Evolutionary conservation across 2,888 invertebrate genomes (phyloP).

Genomic region (Amiota minor): DNA sequence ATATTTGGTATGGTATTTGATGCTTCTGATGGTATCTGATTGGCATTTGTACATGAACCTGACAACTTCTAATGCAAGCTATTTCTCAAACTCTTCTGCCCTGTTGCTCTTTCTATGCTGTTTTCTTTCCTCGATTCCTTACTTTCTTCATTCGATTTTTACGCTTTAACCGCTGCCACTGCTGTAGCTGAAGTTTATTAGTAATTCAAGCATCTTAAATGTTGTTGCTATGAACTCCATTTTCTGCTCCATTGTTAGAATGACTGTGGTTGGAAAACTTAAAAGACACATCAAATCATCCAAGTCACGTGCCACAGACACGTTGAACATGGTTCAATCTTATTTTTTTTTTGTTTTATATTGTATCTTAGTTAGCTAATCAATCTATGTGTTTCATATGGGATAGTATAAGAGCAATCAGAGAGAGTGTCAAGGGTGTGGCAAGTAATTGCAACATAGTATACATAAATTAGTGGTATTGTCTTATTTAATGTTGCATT

Average conservation of each 20-base stretch:
- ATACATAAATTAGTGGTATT: background rate
- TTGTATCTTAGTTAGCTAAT: background rate
- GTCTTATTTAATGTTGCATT: slow-evolving; percentile 5
- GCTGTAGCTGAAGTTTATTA: slow-evolving; percentile 18
- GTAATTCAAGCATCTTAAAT: slow-evolving; percentile 30
- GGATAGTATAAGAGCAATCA: background rate
- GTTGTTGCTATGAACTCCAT: slow-evolving; percentile 12
- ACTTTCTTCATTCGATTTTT: background rate
- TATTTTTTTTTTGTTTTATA: background rate
- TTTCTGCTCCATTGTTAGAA: background rate
- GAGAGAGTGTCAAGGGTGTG: too few species aligned
- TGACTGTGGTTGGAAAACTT: too few species aligned
- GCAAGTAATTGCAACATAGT: slow-evolving; percentile 8
- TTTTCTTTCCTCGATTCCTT: background rate
- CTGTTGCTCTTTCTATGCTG: background rate
- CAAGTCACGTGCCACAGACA: slow-evolving; percentile 47
- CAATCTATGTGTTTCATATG: background rate
- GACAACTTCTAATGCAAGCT: background rate
- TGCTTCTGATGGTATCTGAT: background rate
- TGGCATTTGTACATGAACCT: slow-evolving; percentile 1
- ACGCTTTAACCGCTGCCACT: background rate
- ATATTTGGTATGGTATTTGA: too few species aligned
- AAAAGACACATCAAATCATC: slow-evolving; percentile 36
- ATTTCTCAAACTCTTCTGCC: background rate
- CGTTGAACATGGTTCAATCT: slow-evolving; percentile 30